Base-by-base conservation (phyloP, 2,797 vertebrate species). In the Selene dorsalis region DNA sequence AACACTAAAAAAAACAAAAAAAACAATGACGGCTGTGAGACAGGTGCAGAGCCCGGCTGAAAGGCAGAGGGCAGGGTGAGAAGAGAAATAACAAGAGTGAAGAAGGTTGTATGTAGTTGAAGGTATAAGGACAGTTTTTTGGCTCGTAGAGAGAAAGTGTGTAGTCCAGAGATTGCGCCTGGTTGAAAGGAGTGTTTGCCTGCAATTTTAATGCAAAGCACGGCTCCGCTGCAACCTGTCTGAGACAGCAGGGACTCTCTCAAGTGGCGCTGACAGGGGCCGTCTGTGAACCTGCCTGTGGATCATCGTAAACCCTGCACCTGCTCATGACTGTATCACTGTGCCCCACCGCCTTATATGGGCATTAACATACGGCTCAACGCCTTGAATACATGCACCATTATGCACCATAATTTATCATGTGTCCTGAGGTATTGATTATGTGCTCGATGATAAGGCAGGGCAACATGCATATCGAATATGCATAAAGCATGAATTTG, bases 171-270 rank as follows among this genome's bases (percentile, higher is more conserved):
- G 74, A 73, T 62, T 82, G 81, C 64, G 55, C 57, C 69, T 18
- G 4, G 69, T 77, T 82, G 77, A 75, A 76, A 74, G 58, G 76
- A 68, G 82, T 53, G 77, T 79, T 66, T 88, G 84, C 81, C 81
- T 89, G 88, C 82, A 86, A 92, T 93, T 90, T 91, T 87, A 90
- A 95, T 94, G 92, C 91, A 83, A 85, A 84, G 82, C 89, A 87
- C 82, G 72, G 87, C 84, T 90, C 52, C 85, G 73, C 87, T 77
- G 79, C 88, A 91, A 86, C 87, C 88, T 91, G 91, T 87, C 87
- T 84, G 79, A 90, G 88, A 91, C 90, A 87, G 91, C 88, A 88
- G 85, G 81, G 87, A 87, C 85, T 79, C 79, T 89, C 89, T 92
- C 80, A 81, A 87, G 90, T 89, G 85, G 81, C 72, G 41, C 79